Conservation (phyloP, 1,140 invertebrate genomes). For the Drosophila prosaltans region DNA sequence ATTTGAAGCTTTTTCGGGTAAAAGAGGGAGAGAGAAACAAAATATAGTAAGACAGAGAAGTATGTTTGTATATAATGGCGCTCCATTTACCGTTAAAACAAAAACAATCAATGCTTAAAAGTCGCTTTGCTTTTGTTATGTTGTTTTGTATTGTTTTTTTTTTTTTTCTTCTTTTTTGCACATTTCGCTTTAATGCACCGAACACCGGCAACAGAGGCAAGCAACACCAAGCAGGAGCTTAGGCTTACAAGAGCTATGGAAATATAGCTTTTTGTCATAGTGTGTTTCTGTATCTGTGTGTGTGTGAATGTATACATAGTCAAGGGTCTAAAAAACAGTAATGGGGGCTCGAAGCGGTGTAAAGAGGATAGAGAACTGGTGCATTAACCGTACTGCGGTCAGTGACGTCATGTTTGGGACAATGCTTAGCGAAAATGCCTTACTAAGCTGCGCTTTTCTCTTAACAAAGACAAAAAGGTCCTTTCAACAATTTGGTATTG, state of each 20-base stretch:
- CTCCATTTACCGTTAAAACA: conserved; percentile 24
- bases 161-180: conserved; percentile 11
- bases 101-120: conserved; percentile 20
- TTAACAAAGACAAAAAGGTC: no score
- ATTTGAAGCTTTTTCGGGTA: conserved; percentile 33
- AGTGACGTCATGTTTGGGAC: conserved; percentile 7
- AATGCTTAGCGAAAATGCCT: neutral
- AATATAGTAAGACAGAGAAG: no score
- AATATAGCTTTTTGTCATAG: conserved; percentile 2
- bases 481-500: no score
- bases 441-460: no score
- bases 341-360: neutral
- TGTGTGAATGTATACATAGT: neutral
- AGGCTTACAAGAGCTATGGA: conserved; percentile 9
- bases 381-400: conserved; percentile 17
- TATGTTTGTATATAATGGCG: neutral
- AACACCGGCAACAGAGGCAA: neutral
- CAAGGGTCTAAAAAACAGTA: conserved; percentile 8
- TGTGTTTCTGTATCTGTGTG: neutral
- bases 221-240: neutral
- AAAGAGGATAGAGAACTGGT: neutral
- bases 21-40: neutral
- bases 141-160: conserved; percentile 4
- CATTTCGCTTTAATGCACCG: conserved; percentile 15
- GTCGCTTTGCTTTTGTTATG: neutral